Base-by-base conservation (phyloP, 2,113 vertebrate genomes). In the Callithrix jacchus region DNA sequence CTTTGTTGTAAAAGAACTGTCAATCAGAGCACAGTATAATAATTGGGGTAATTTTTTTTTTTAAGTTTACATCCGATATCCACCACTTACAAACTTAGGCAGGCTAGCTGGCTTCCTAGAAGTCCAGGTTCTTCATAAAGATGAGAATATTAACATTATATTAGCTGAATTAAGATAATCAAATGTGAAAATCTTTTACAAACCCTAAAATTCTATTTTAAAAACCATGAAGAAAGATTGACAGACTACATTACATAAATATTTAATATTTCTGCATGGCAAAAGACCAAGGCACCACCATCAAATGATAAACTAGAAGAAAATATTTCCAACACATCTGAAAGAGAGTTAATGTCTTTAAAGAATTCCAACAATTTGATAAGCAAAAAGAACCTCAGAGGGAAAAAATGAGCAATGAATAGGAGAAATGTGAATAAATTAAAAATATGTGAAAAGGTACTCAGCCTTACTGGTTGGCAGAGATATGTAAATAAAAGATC, bases 331-430 rank as follows among this genome's bases (percentile, higher is more conserved):
- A 93, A 64, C 64, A 81, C 11, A 61, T 52, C 21, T 93, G 54
- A 94, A 47, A 90, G 89, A 94, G 12, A 5, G 80, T 20, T 87
- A 92, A 45, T 61, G 87, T 54, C 40, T 87, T 91, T 87, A 92
- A 87, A 91, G 16, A 88, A 45, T 52, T 87, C n/a, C 12, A 95
- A 93, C 17, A 73, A 61, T 45, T 61, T 89, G 27, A 68, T 82
- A 54, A 89, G 6, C 47, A 37, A 87, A 95, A 85, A 27, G 83
- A 83, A 12, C 32, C 42, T 58, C 79, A 35, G 42, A 42, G 5
- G 12, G 37, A 88, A 86, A 83, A 92, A 58, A 58, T 76, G 23
- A 70, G 10, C 13, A 76, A 70, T 66, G 37, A 93, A 91, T 32
- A 76, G 18, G 66, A 81, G 8, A 95, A 95, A 90, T 73, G 14